A percentile compares a stretch with the other conserved stretches of the same genome.
These are phyloP conservation scores for Myoxocephalus aenaeus DNA, from an alignment of 2,797 vertebrate species.

Conservation along the genomic window DNA sequence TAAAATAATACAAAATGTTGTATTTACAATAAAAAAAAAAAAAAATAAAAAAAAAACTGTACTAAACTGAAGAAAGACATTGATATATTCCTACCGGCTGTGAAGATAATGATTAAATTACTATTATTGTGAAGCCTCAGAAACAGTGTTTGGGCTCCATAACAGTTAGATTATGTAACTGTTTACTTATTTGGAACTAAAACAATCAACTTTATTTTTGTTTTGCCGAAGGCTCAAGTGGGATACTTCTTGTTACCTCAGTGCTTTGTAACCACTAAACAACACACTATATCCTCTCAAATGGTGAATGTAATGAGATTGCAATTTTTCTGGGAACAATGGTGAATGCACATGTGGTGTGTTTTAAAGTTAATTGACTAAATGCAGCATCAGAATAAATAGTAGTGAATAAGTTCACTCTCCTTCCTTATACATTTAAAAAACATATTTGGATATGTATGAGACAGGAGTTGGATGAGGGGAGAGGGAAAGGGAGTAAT, in stretches of 20 bases:
- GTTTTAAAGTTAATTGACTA: background rate
- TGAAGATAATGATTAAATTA: background rate
- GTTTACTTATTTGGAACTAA: background rate
- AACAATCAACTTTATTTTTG: background rate
- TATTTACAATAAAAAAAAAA: no score
- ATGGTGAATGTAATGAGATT: background rate
- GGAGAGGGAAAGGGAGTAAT: background rate
- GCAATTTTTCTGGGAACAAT: background rate
- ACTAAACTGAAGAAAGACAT: no score
- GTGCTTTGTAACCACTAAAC: background rate
- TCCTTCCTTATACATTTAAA: background rate
- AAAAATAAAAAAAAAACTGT: no score
- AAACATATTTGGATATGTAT: constrained; percentile 17
- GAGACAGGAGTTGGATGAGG: background rate
- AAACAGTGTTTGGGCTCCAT: background rate
- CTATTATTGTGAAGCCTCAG: background rate
- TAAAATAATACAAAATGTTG: no score
- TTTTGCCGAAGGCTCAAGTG: background rate
- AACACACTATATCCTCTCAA: background rate
- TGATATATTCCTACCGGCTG: background rate
- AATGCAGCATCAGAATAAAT: background rate
- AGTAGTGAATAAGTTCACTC: background rate
- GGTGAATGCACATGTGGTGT: background rate
- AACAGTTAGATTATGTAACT: background rate
- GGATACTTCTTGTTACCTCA: background rate